A percentile compares a stretch with the other conserved stretches of the same genome.
Evolutionary conservation across 2,888 invertebrate species (phyloP).

Genomic region (Nomada ferruginata): DNA sequence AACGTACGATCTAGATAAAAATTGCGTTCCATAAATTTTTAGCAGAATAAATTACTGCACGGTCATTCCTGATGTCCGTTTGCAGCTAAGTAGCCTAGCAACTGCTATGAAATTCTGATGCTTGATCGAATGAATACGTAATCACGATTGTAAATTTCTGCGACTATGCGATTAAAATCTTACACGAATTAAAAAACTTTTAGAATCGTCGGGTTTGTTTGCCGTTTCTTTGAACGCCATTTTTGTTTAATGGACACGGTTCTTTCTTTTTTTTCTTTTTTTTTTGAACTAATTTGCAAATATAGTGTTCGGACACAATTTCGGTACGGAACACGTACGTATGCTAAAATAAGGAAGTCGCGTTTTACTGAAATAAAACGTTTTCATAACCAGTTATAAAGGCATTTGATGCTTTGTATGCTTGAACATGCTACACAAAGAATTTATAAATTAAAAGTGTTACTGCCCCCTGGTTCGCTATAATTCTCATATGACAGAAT

Average conservation of each 20-base stretch:
- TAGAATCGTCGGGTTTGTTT: background rate
- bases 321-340: background rate
- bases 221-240: background rate
- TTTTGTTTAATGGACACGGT: background rate
- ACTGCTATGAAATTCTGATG: background rate
- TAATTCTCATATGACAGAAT: too few species aligned
- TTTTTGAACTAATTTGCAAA: background rate
- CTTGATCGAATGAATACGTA: background rate
- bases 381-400: background rate
- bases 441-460: slow-evolving; percentile 1
- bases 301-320: background rate
- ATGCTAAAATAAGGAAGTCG: background rate
- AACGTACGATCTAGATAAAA: background rate
- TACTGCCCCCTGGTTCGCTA: background rate
- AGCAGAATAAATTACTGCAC: background rate
- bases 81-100: background rate
- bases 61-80: background rate
- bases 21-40: background rate
- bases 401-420: background rate
- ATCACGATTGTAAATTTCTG: background rate
- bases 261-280: background rate
- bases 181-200: background rate
- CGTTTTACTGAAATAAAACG: background rate
- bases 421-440: background rate
- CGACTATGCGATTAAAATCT: background rate